Evolutionary conservation across 2,797 vertebrate species (phyloP), one percentile per base, ranked within the genome.

Genomic region (Euphonia xanthogaster): DNA sequence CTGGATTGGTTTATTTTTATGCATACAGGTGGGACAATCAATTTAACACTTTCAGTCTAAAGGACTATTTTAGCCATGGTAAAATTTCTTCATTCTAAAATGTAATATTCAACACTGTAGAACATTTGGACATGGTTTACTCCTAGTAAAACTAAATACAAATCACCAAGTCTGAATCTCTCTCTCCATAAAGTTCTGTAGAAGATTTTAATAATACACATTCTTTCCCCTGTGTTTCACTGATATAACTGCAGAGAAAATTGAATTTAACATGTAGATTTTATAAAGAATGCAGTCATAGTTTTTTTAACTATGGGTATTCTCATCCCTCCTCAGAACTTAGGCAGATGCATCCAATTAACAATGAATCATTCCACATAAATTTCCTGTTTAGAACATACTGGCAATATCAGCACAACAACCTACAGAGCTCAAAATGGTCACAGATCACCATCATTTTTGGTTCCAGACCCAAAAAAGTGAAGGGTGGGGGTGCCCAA

Each of bases 271-370:
- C 28, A 44, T 1, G n/a, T 6, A 90, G 61, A 82, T 85, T 89
- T 93, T 53, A 62, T 60, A 70, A 90, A 33, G 62, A 93, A 94
- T 58, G 60, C 72, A 81, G 44, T 50, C 47, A 74, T 14, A 93
- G 66, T 20, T 17, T 88, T 93, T 78, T 81, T 7, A 83, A 92
- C 57, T 70, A 33, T 19, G 67, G 55, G 88, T 91, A 93, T 95
- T 97, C 88, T 97, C 86, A 94, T 75, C 79, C 51, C 95, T 95
- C 70, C 88, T 96, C 86, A 86, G 15, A 58, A 84, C 31, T 58
- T 57, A 60, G 66, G 72, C 79, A 97, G 96, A 97, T 93, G 92
- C 42, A 82, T 87, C 70, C 94, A 97, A 74, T 94, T 92, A 97
- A 88, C 47, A 57, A 86, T 90, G 89, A 94, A 92, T 90, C 92